A percentile compares a stretch with the other conserved stretches of the same genome.
Evolutionary conservation across 1,140 invertebrate genomes (phyloP).

Genomic region (Homalodisca vitripennis): DNA sequence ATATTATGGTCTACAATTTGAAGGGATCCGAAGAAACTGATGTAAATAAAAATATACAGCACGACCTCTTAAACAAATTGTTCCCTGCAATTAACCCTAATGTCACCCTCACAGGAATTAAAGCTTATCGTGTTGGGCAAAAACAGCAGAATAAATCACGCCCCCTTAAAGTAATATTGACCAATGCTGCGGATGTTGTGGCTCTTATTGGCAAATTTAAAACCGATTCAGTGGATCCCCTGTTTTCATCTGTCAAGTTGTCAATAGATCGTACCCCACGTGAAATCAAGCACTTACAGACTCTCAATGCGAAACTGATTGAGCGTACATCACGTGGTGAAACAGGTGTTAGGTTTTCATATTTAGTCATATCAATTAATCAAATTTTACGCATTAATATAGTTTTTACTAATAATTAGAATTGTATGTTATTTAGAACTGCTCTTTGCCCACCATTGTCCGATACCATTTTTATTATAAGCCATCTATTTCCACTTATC

Average conservation of each 20-base stretch:
- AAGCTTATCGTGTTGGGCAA: not conserved
- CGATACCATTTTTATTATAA: too few relatives aligned
- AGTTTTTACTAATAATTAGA: too few relatives aligned
- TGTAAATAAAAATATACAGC: not conserved
- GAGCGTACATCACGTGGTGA: not conserved
- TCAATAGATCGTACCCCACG: not conserved
- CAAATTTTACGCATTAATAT: too few relatives aligned
- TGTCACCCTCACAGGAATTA: not conserved
- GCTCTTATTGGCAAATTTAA: not conserved
- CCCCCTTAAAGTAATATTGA: not conserved
- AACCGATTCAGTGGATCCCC: not conserved
- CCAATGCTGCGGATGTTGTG: not conserved
- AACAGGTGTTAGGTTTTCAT: too few relatives aligned
- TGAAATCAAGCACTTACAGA: not conserved
- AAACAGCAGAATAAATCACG: not conserved
- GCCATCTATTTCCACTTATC: too few relatives aligned
- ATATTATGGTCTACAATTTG: not conserved
- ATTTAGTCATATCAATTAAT: too few relatives aligned
- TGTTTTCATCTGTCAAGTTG: not conserved
- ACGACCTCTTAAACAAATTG: not conserved
- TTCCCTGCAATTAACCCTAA: not conserved
- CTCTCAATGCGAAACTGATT: too few relatives aligned
- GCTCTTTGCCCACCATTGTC: too few relatives aligned
- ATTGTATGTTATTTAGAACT: too few relatives aligned
- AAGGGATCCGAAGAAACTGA: not conserved